Evolutionary conservation across 2,797 vertebrate species (phyloP).

Genomic region (Sebastes iracundus): DNA sequence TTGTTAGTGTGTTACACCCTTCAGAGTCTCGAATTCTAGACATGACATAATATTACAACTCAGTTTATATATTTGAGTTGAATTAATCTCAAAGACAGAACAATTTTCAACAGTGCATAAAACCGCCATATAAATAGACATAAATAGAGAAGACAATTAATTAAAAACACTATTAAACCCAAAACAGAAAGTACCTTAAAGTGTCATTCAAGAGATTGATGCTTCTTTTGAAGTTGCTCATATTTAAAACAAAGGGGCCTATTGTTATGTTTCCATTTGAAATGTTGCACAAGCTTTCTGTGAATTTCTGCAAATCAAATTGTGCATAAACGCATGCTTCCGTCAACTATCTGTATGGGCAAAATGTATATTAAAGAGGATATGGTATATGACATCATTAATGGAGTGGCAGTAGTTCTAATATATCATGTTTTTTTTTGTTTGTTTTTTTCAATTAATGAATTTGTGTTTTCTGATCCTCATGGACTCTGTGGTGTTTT

Average conservation of each 20-base stretch:
- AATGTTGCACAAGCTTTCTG: not conserved
- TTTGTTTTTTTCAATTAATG: too few species aligned
- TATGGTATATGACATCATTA: too few species aligned
- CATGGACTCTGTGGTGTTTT: too few species aligned
- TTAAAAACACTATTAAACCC: not conserved
- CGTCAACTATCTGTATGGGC: rapidly evolving
- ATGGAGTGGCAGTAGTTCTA: rapidly evolving
- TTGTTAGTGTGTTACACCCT: constrained; percentile 8
- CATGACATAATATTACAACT: not conserved
- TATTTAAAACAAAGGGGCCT: not conserved
- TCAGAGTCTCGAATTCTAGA: not conserved
- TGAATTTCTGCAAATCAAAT: not conserved
- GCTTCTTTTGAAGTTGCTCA: not conserved
- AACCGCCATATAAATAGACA: not conserved
- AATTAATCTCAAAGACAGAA: not conserved
- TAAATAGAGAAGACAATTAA: not conserved
- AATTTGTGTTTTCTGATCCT: too few species aligned
- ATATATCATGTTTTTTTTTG: too few species aligned
- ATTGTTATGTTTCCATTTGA: not conserved
- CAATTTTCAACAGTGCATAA: not conserved
- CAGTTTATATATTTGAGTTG: not conserved
- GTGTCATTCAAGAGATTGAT: not conserved
- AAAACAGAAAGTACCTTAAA: not conserved
- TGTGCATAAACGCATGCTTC: not conserved
- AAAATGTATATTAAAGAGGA: too few species aligned